Evolutionary conservation across 1,140 invertebrate genomes (phyloP).

Genomic region (Drosophila pseudoananassae): DNA sequence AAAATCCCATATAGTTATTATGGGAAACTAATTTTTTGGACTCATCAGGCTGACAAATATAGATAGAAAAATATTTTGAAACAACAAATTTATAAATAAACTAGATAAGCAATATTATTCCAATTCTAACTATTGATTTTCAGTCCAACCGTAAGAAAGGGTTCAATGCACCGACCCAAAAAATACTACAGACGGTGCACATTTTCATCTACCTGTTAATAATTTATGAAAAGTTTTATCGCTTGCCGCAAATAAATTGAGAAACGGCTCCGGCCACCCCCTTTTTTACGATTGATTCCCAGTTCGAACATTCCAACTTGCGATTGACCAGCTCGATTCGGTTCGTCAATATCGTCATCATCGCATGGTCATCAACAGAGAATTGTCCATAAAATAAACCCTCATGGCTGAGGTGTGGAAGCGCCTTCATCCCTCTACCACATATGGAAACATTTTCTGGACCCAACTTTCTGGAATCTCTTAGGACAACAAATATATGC

Average conservation of each 20-base stretch:
- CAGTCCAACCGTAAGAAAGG: slow-evolving; percentile 3
- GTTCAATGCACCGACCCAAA: slow-evolving; percentile 60
- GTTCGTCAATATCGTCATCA: slow-evolving; percentile 56
- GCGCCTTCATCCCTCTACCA: slow-evolving; percentile 19
- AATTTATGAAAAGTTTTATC: slow-evolving; percentile 77
- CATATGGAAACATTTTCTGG: slow-evolving; percentile 33
- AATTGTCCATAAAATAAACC: slow-evolving; percentile 34
- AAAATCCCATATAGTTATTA: neutral
- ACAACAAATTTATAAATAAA: too few species aligned
- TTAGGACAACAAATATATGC: slow-evolving; percentile 1
- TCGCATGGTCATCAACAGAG: slow-evolving; percentile 29
- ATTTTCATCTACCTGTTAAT: slow-evolving; percentile 68
- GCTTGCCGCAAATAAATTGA: slow-evolving; percentile 72
- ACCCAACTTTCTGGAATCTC: slow-evolving; percentile 4
- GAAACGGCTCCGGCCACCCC: slow-evolving; percentile 56
- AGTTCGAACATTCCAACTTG: slow-evolving; percentile 66
- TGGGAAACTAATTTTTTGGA: neutral
- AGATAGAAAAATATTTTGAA: neutral
- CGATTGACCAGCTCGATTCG: slow-evolving; percentile 18
- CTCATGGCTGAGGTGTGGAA: slow-evolving; percentile 1
- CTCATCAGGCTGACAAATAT: slow-evolving; percentile 2
- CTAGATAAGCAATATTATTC: too few species aligned
- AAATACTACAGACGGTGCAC: neutral
- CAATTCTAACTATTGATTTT: slow-evolving; percentile 1
- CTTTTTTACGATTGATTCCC: slow-evolving; percentile 81